Conservation (phyloP, 1,140 invertebrate genomes). For the Zaprionus tsacasi region DNA sequence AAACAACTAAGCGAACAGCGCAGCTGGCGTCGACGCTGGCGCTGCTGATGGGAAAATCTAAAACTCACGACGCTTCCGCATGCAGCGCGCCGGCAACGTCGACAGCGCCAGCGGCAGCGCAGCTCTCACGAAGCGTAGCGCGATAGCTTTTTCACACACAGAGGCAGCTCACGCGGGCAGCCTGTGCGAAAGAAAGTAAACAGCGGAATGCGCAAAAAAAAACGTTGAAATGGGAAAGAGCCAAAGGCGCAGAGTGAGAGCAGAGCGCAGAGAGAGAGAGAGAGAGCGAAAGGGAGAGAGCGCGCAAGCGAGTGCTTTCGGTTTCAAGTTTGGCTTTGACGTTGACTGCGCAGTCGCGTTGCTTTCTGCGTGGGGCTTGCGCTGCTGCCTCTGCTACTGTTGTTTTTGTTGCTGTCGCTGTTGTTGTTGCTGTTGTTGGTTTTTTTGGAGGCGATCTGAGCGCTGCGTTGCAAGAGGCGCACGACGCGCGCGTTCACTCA, state of each 20-base stretch:
- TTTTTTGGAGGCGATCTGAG: constrained; percentile 59
- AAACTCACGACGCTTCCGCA: constrained; percentile 63
- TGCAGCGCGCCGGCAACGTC: constrained; percentile 22
- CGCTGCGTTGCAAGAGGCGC: constrained; percentile 66
- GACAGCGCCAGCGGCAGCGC: constrained; percentile 29
- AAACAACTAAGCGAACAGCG: constrained; percentile 31
- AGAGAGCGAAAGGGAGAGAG: constrained; percentile 10
- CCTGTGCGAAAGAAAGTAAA: constrained; percentile 78
- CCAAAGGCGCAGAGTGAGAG: neutral
- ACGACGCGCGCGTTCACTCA: constrained; percentile 79
- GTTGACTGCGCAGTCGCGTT: constrained; percentile 60
- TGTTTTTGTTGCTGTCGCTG: constrained; percentile 9
- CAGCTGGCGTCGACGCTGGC: constrained; percentile 23
- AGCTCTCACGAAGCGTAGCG: constrained; percentile 57
- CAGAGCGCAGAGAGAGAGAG: constrained; percentile 2
- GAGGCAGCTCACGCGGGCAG: constrained; percentile 29
- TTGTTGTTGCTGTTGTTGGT: constrained; percentile 21
- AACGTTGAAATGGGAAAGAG: constrained; percentile 36
- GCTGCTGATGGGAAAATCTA: constrained; percentile 42
- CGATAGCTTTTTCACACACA: constrained; percentile 26
- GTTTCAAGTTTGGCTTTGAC: constrained; percentile 54
- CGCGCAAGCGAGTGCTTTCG: constrained; percentile 25
- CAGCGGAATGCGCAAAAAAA: constrained; percentile 67
- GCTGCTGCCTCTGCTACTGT: constrained; percentile 15
- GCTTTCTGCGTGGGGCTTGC: constrained; percentile 51